Conservation (phyloP, 2,888 invertebrate species). For the Rhagonycha lutea region DNA sequence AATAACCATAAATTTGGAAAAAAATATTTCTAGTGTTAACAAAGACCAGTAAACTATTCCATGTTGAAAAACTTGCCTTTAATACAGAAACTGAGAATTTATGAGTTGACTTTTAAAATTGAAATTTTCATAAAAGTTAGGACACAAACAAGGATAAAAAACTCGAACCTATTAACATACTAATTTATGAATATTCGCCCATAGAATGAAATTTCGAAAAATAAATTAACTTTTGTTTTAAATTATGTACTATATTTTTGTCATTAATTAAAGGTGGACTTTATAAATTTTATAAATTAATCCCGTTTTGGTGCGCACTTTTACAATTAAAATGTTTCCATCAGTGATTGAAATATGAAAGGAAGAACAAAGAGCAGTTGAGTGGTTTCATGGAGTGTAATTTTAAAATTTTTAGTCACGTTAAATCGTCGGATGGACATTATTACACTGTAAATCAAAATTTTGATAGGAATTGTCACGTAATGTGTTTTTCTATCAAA, state of each 20-base stretch:
- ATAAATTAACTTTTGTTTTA: conserved; percentile 2
- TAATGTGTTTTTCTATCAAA: conserved; percentile 20
- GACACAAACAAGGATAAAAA: not conserved
- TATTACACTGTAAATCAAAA: not conserved
- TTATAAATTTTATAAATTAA: not conserved
- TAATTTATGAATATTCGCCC: not conserved
- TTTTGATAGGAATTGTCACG: conserved; percentile 14
- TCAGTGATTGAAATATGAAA: not conserved
- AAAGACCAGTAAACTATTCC: not conserved
- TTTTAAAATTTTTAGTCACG: conserved; percentile 22
- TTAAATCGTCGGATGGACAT: conserved; percentile 4
- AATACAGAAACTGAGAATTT: not conserved
- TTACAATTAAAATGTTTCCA: too few relatives aligned
- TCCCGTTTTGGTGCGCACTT: not conserved
- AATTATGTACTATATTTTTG: not conserved
- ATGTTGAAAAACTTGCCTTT: not conserved
- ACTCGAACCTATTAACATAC: not conserved
- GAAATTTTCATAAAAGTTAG: conserved; percentile 1
- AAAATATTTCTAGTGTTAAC: not conserved
- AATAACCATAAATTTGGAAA: not conserved
- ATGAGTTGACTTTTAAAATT: not conserved
- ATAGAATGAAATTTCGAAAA: not conserved
- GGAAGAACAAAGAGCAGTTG: not conserved
- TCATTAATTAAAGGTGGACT: not conserved
- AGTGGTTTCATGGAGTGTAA: not conserved